These are phyloP conservation scores for Ptychochromis oligacanthus DNA, from an alignment of 2,113 vertebrate genomes.

Conservation along the genomic window DNA sequence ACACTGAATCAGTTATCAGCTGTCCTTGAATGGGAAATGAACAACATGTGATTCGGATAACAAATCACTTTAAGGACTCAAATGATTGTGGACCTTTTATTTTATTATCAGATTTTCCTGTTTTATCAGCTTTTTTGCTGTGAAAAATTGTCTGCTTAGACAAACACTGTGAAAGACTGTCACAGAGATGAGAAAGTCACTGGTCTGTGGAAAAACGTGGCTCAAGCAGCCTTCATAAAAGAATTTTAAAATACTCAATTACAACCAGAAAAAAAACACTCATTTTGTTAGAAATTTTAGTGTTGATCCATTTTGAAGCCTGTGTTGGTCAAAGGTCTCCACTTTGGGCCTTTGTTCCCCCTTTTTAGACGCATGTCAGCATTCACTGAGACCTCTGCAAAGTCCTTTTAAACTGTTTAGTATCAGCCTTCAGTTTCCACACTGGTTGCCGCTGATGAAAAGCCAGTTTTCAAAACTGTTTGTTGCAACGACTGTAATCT, in stretches of 20 bases:
- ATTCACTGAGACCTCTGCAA: neutral
- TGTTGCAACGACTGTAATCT: conserved; percentile 21
- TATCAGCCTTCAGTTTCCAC: neutral
- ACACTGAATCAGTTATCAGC: neutral
- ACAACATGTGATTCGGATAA: neutral
- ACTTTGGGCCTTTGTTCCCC: neutral
- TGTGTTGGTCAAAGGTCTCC: neutral
- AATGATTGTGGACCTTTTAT: neutral
- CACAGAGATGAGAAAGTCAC: neutral
- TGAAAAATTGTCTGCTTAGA: neutral
- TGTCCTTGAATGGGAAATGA: neutral
- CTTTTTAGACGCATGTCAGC: neutral
- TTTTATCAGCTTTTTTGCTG: neutral
- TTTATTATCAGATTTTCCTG: neutral
- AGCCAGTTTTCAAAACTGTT: neutral
- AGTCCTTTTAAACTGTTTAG: neutral
- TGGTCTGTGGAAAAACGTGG: neutral
- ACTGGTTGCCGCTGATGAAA: conserved; percentile 29
- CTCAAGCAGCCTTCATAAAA: neutral
- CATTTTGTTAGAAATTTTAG: neutral
- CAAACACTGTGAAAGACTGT: neutral
- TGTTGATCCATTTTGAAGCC: neutral
- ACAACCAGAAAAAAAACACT: no score
- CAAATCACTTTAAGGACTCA: neutral
- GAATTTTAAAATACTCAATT: no score